A percentile compares a stretch with the other conserved stretches of the same genome.
Conservation (phyloP, 2,113 vertebrate species). For the Elephas maximus region DNA sequence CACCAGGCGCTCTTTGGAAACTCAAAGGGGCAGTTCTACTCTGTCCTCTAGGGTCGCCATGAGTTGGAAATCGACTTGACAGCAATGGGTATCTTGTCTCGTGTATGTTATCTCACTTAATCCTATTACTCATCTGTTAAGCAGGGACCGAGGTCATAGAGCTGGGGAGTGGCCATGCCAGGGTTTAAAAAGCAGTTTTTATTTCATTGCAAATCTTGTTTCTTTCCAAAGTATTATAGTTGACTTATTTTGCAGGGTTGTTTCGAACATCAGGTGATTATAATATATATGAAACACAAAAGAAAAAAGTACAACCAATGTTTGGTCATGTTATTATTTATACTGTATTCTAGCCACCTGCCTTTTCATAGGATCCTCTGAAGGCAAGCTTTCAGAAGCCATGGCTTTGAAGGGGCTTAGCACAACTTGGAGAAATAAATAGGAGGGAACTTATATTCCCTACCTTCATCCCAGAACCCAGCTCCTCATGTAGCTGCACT, state of each 20-base stretch:
- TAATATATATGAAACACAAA: constrained; percentile 64
- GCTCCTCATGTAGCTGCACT: neutral
- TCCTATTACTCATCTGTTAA: neutral
- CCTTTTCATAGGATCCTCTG: neutral
- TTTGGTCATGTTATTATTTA: constrained; percentile 46
- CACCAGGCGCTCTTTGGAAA: too few relatives aligned
- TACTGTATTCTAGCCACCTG: neutral
- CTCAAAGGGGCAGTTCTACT: too few relatives aligned
- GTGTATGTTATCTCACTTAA: neutral
- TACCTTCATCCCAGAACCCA: neutral
- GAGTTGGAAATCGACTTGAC: too few relatives aligned
- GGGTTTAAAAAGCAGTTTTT: neutral
- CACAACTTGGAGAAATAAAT: neutral
- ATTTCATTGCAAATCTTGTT: constrained; percentile 29
- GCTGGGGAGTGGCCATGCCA: too few relatives aligned
- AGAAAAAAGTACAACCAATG: neutral
- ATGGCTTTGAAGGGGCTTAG: constrained; percentile 43
- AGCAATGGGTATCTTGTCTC: too few relatives aligned
- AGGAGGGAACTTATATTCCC: neutral
- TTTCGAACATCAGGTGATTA: constrained; percentile 57
- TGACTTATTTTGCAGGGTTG: constrained; percentile 30
- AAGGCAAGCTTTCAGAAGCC: neutral
- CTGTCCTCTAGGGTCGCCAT: too few relatives aligned
- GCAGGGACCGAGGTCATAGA: neutral
- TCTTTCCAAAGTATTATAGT: constrained; percentile 6